phyloP scores from a whole-genome alignment of 2,113 vertebrate species.

The Lynx canadensis region DNA sequence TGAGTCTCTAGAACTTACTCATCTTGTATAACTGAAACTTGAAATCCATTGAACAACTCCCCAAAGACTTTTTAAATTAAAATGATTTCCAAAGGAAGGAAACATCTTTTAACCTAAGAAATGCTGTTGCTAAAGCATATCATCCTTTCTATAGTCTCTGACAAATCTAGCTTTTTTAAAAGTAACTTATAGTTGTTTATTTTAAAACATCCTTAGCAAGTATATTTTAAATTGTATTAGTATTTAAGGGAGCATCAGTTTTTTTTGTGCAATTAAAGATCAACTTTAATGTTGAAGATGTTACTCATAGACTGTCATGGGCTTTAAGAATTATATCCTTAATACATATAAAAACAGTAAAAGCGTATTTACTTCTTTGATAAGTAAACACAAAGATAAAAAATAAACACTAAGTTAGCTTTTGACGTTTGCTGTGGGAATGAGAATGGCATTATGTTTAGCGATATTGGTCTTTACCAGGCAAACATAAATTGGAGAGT shows the following conservation, averaged over 20 bases:
- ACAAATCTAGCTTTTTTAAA: not conserved
- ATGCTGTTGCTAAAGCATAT: not conserved
- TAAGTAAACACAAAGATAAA: not conserved
- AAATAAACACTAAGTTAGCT: slow-evolving; percentile 3
- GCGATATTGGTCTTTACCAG: not conserved
- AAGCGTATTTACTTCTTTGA: not conserved
- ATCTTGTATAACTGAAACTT: not conserved
- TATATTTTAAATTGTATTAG: not conserved
- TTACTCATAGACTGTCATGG: not conserved
- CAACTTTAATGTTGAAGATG: not conserved
- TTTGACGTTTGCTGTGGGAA: not conserved
- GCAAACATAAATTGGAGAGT: not conserved
- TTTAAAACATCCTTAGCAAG: not conserved
- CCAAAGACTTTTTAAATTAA: slow-evolving; percentile 5
- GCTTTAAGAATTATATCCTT: slow-evolving; percentile 5
- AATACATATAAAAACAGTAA: not conserved
- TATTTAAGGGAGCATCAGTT: not conserved
- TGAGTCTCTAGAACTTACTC: not conserved
- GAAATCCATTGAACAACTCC: not conserved
- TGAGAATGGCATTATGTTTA: not conserved
- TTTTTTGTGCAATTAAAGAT: not conserved
- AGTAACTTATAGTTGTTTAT: not conserved
- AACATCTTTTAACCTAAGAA: not conserved
- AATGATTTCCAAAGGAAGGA: not conserved
- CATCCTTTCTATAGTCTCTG: not conserved